Evolutionary conservation across 1,140 invertebrate genomes (phyloP).

Genomic region (Vanessa tameamea): DNA sequence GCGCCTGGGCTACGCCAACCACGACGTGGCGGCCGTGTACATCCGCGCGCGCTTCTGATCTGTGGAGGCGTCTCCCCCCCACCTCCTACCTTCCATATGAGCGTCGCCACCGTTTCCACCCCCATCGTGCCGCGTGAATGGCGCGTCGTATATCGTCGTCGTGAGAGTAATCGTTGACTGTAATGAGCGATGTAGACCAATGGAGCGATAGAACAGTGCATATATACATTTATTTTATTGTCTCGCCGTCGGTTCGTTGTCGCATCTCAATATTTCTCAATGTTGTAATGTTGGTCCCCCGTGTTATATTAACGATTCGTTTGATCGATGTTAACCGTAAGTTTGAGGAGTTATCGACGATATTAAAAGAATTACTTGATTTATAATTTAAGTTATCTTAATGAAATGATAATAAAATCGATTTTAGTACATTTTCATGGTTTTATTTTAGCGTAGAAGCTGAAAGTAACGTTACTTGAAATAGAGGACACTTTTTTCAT

Average conservation of each 20-base stretch:
- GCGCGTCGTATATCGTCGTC: neutral
- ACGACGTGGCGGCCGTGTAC: conserved; percentile 96
- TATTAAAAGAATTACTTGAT: conserved; percentile 20
- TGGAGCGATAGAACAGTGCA: neutral
- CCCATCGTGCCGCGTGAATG: neutral
- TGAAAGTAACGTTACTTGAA: neutral
- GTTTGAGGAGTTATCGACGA: conserved; percentile 5
- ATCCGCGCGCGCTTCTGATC: conserved; percentile 91
- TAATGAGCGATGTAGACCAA: conserved; percentile 1
- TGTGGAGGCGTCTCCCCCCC: neutral
- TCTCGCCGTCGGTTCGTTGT: neutral
- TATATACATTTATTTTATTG: neutral
- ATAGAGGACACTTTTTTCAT: too few relatives aligned
- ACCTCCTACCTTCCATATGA: neutral
- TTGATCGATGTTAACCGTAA: conserved; percentile 9
- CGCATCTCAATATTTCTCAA: conserved; percentile 3
- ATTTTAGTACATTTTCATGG: conserved; percentile 24
- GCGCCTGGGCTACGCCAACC: conserved; percentile 93
- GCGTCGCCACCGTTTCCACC: neutral
- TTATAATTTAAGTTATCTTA: conserved; percentile 26
- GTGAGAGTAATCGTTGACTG: conserved; percentile 1
- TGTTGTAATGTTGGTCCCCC: neutral
- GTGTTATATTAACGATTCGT: neutral
- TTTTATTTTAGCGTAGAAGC: conserved; percentile 10
- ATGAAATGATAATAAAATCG: conserved; percentile 28